phyloP scores from a whole-genome alignment of 1,140 invertebrate species.

The Caenorhabditis latens region DNA sequence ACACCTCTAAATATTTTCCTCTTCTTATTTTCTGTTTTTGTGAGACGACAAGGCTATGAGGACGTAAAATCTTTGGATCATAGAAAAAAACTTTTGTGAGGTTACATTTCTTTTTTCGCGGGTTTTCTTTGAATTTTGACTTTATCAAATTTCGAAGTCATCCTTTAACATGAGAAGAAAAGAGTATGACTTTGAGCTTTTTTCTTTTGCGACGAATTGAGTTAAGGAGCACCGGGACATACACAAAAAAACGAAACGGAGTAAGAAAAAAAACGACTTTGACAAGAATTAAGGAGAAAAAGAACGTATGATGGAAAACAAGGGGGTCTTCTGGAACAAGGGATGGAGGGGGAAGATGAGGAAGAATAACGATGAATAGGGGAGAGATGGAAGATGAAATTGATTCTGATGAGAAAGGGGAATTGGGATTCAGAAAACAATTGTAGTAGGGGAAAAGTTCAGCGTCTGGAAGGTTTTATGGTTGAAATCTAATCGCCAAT shows the following conservation, averaged over 20 bases:
- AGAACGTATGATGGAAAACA: conserved; percentile 32
- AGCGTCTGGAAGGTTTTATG: too few species aligned
- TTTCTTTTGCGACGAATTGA: conserved; percentile 40
- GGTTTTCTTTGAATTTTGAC: neutral
- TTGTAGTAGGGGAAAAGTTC: too few species aligned
- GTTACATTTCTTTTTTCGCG: neutral
- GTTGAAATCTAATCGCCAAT: too few species aligned
- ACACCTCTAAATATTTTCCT: neutral
- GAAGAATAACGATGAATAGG: conserved; percentile 5
- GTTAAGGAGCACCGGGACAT: neutral
- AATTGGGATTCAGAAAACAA: too few species aligned
- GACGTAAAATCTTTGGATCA: conserved; percentile 3
- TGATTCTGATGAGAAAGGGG: neutral
- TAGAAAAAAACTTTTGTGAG: conserved; percentile 3
- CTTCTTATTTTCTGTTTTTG: neutral
- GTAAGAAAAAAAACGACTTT: conserved; percentile 41
- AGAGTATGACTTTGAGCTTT: conserved; percentile 48
- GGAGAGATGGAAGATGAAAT: neutral
- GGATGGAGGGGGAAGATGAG: neutral
- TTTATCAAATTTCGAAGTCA: conserved; percentile 19
- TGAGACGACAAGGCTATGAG: neutral
- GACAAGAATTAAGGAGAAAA: conserved; percentile 40
- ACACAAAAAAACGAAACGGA: conserved; percentile 9
- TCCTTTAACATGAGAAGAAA: neutral
- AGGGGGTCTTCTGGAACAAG: neutral